Evolutionary conservation across 2,888 invertebrate species (phyloP).

Genomic region (Rhagophthalmus giganteus): DNA sequence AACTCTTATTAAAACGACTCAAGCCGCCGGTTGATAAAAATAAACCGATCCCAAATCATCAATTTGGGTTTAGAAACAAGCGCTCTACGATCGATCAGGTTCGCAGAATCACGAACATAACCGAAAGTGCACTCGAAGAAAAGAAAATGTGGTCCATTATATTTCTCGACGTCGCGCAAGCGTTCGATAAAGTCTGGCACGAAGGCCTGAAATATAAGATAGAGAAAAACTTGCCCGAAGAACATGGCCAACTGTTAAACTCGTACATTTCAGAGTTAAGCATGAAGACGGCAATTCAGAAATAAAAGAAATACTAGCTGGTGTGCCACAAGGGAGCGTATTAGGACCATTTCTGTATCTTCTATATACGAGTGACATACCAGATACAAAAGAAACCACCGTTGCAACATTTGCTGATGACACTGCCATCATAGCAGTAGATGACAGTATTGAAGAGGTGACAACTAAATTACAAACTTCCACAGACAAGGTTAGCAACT

Average conservation of each 20-base stretch:
- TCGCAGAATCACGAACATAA: not conserved
- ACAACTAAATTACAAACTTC: slow-evolving; percentile 1
- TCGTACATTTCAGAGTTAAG: not conserved
- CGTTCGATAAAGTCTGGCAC: too few species aligned
- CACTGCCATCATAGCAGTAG: slow-evolving; percentile 13
- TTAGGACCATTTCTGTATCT: slow-evolving; percentile 13
- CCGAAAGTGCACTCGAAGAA: not conserved
- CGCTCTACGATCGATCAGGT: too few species aligned
- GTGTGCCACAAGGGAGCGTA: slow-evolving; percentile 18
- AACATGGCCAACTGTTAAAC: not conserved
- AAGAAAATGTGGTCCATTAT: not conserved
- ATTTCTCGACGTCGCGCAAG: not conserved
- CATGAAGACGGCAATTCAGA: too few species aligned
- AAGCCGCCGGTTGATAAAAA: too few species aligned
- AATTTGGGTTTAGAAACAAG: too few species aligned
- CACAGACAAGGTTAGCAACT: slow-evolving; percentile 2
- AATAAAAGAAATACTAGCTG: slow-evolving; percentile 7
- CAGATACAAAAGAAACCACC: not conserved
- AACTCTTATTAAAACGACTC: too few species aligned
- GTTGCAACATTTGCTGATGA: slow-evolving; percentile 26
- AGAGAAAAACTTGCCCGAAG: not conserved
- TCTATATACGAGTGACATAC: slow-evolving; percentile 7
- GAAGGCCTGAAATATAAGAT: not conserved
- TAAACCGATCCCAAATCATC: too few species aligned
- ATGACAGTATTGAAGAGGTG: slow-evolving; percentile 3